These are phyloP conservation scores for Philopedon plagiatum DNA, from an alignment of 2,888 invertebrate species.

Conservation along the genomic window DNA sequence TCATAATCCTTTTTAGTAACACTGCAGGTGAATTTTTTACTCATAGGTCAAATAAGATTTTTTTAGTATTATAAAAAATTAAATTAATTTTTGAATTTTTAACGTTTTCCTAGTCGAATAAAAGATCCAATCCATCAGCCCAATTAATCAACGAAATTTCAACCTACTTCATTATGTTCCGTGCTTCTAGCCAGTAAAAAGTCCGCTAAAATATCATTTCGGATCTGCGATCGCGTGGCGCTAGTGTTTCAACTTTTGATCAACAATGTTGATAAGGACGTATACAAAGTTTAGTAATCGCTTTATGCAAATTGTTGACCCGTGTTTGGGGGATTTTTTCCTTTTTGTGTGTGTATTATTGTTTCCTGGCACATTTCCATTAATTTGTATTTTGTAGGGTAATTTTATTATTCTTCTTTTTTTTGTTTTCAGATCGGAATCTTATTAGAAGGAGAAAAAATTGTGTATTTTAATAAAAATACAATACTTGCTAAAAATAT, in stretches of 20 bases:
- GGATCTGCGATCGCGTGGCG: slow-evolving; percentile 33
- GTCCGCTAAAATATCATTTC: slow-evolving; percentile 21
- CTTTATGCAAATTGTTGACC: slow-evolving; percentile 34
- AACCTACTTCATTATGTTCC: slow-evolving; percentile 11
- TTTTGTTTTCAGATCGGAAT: not conserved
- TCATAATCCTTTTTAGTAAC: too few relatives aligned
- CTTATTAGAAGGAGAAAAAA: not conserved
- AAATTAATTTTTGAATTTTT: too few relatives aligned
- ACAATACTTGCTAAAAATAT: too few relatives aligned
- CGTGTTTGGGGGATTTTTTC: slow-evolving; percentile 15
- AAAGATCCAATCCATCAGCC: not conserved
- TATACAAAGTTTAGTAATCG: slow-evolving; percentile 28
- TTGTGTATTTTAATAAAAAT: too few relatives aligned
- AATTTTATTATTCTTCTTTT: not conserved
- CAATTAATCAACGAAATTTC: slow-evolving; percentile 15
- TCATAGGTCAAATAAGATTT: too few relatives aligned
- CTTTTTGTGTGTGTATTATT: slow-evolving; percentile 21
- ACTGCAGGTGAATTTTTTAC: too few relatives aligned
- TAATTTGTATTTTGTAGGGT: slow-evolving; percentile 8
- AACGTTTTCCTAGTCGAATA: too few relatives aligned
- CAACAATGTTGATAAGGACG: slow-evolving; percentile 25
- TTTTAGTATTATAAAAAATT: too few relatives aligned
- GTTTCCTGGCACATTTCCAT: slow-evolving; percentile 31
- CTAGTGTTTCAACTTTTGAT: slow-evolving; percentile 20
- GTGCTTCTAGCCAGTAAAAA: slow-evolving; percentile 26